A percentile compares a stretch with the other conserved stretches of the same genome.
Evolutionary conservation across 2,797 vertebrate genomes (phyloP).

Genomic region (Pipistrellus kuhlii): DNA sequence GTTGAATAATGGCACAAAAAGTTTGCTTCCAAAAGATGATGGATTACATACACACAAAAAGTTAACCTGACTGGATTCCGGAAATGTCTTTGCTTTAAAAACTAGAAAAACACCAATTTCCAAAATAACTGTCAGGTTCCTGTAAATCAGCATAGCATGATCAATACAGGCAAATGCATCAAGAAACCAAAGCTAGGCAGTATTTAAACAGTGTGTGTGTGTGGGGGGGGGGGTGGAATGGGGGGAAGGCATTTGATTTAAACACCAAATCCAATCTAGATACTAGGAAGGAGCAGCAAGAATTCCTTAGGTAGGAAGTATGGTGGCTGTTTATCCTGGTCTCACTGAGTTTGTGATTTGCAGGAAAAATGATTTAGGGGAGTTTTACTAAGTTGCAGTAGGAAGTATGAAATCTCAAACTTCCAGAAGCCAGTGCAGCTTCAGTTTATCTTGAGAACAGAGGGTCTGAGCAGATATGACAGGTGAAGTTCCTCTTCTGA

Average conservation of each 20-base stretch:
- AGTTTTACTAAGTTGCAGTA: neutral
- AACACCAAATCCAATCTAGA: neutral
- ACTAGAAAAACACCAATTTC: neutral
- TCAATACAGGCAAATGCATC: neutral
- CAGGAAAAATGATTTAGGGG: neutral
- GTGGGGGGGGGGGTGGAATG: too few species aligned
- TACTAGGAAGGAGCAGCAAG: neutral
- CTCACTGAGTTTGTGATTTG: slow-evolving; percentile 24
- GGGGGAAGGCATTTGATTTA: neutral
- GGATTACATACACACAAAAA: neutral
- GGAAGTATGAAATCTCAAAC: neutral
- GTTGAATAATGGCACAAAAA: slow-evolving; percentile 35
- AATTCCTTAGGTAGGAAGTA: neutral
- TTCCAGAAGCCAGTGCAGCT: neutral
- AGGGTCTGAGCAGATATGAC: neutral
- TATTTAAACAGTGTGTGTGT: neutral
- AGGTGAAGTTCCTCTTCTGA: neutral
- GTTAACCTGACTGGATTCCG: neutral
- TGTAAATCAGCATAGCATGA: neutral
- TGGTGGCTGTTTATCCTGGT: neutral
- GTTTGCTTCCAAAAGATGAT: neutral
- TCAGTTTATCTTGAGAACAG: neutral
- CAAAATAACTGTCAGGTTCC: neutral
- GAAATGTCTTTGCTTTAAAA: slow-evolving; percentile 49
- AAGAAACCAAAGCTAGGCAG: neutral